Base-by-base conservation (phyloP, 1,140 invertebrate species). In the Neomicropteryx cornuta region DNA sequence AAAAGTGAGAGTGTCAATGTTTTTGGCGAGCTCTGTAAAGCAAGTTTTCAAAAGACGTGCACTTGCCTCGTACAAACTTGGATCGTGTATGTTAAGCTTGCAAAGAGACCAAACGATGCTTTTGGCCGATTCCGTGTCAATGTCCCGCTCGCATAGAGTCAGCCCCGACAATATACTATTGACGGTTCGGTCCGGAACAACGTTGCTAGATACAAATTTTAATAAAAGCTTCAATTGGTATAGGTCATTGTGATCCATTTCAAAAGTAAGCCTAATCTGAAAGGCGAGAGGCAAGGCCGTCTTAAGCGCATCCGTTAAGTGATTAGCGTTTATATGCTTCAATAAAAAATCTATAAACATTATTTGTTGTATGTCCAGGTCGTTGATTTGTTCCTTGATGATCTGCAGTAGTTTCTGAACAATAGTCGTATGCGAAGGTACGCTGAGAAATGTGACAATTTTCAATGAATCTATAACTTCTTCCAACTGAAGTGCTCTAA, bases 271-370 rank as follows among this genome's bases (percentile, higher is more conserved):
- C 41, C 75, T 66, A 3, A 71, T 62, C 51, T 79, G 70, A 51
- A 79, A 80, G 2, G 75, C 70, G 11, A 77, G 48, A 1, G 77
- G 76, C 14, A 82, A 40, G 4, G 78, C 77, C 5, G 72, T 53
- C 42, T 64, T 59, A 4, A 82, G 44, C 2, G 76, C 75, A 33
- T 77, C 67, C 0, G 69, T 59, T 13, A 82, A 53, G 44, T 76
- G 71, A 24, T 68, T 71, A 5, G 20, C 33, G 30, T 57, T 21
- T 13, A 61, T 52, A 32, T 60, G 52, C 8, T 55, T 56, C 2
- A 82, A 47, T 18, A 80, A 41, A 51, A 70, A 75, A 45, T 75
- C 58, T 13, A 78, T 33, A 50, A 75, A 77, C 34, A 72, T 70
- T 32, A 81, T 73, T 46, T 79, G 68, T 10, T 65, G 44, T n/a